Base-by-base conservation (phyloP, 2,888 invertebrate genomes). In the Mayetiola destructor region DNA sequence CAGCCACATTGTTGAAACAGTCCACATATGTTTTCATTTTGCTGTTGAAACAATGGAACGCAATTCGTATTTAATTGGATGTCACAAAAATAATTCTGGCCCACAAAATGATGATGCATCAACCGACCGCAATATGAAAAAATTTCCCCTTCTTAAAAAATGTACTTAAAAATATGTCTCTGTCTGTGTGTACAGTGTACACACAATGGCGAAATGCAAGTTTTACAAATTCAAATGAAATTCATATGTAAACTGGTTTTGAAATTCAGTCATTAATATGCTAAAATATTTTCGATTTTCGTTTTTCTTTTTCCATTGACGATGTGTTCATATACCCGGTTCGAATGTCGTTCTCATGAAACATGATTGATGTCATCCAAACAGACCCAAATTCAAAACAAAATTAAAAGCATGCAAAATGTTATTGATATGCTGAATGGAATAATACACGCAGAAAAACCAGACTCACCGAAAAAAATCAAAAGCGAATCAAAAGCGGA, bases 391-490 rank as follows among this genome's bases (percentile, higher is more conserved):
- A 72, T 73, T 21, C 67, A 71, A 61, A 71, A 70, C 62, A 73
- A 72, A 64, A 60, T 73, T 48, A 68, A 85, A 73, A 87, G 88
- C 0, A 87, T 89, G 68, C 82, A 83, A 72, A 88, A 88, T 70
- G 88, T 90, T 21, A 86, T 91, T 66, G 89, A 89, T 67, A 89
- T 89, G 85, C 76, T 91, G 64, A 85, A 85, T 59, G 84, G 84
- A 35, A 85, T 90, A 66, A 88, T 90, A 65, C 87, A 88, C 1
- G 86, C 87, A 64, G 84, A 82, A 62, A 61, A 58, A 20, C 59
- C 59, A 5, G 42, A 69, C 8, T 64, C 64, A n/a, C 52, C 53
- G 30, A 54, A 57, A 27, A 54, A 60, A 36, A 27, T 32, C 16
- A 37, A 55, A 56, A 1, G 29, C 4, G 3, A 42, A 10, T 12